phyloP scores from a whole-genome alignment of 2,113 vertebrate species.

The Phrynocephalus versicolor region DNA sequence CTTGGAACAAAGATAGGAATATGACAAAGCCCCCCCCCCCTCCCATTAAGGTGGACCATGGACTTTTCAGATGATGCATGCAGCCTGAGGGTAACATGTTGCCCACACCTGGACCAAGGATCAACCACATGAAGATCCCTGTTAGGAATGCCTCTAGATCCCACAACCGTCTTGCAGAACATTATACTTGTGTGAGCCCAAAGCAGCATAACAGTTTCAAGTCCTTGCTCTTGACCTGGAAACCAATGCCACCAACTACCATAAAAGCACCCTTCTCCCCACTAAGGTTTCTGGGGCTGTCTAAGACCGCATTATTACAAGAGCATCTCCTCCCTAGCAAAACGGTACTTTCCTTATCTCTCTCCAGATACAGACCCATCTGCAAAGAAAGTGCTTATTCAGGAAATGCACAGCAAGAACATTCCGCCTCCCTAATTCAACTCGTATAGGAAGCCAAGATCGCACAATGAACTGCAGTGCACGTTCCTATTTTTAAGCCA shows the following conservation, averaged over 20 bases:
- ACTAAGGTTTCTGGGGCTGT: neutral
- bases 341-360: conserved; percentile 2
- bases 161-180: neutral
- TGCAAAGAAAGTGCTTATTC: conserved; percentile 28
- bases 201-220: neutral
- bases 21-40: neutral
- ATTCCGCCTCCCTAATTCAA: conserved; percentile 8
- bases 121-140: neutral
- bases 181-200: neutral
- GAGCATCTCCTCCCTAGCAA: neutral
- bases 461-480: conserved; percentile 6
- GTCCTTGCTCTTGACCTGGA: neutral
- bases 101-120: too few species aligned
- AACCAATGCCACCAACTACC: neutral
- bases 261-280: neutral
- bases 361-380: conserved; percentile 2
- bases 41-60: neutral
- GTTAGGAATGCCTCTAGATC: neutral
- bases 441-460: conserved; percentile 9
- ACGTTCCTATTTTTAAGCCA: neutral
- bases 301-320: neutral
- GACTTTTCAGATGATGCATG: neutral
- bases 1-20: neutral
- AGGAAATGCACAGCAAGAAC: conserved; percentile 6
- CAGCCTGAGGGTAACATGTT: neutral